Base-by-base conservation (phyloP, 2,888 invertebrate species). In the Orthosia gothica region DNA sequence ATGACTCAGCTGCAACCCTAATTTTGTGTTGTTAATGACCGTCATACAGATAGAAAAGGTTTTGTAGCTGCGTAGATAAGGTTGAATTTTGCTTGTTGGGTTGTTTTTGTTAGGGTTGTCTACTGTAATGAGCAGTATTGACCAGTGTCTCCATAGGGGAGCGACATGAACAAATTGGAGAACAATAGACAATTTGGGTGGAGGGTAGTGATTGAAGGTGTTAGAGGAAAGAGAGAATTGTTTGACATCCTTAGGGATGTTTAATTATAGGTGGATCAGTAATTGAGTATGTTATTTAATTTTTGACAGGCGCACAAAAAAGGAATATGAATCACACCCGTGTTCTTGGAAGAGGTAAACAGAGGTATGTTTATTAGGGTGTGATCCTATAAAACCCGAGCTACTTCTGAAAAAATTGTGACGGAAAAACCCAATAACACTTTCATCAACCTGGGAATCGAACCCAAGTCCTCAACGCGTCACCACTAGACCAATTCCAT, bases 121-220 rank as follows among this genome's bases (percentile, higher is more conserved):
- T 26, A 66, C 23, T 49, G 54, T 91, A 91, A 91, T 81, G 81
- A 81, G 83, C 79, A 52, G 79, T 81, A 81, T 81, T 91, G 90
- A 86, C 91, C 88, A 88, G 85, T 87, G 88, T 86, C 84, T 84
- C 87, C 84, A 88, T 84, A 74, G 83, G 84, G 85, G 87, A 81
- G 88, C 82, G 90, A 92, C 91, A 88, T 85, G 90, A 89, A 92
- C 91, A 91, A 91, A 92, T 92, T 91, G 89, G 81, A 86, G 89
- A 87, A 91, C 91, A 91, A 91, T 92, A 85, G 88, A 87, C 89
- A 89, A 91, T 91, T 91, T 90, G 86, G 84, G 82, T 83, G 78
- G 82, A 79, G 79, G 76, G 70, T 87, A 83, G 84, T 84, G 88
- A 90, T 81, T 83, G 64, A 59, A 52, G 59, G 74, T 64, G 74